These are phyloP conservation scores for Falco concolor DNA, from an alignment of 2,797 vertebrate genomes.

Conservation along the genomic window DNA sequence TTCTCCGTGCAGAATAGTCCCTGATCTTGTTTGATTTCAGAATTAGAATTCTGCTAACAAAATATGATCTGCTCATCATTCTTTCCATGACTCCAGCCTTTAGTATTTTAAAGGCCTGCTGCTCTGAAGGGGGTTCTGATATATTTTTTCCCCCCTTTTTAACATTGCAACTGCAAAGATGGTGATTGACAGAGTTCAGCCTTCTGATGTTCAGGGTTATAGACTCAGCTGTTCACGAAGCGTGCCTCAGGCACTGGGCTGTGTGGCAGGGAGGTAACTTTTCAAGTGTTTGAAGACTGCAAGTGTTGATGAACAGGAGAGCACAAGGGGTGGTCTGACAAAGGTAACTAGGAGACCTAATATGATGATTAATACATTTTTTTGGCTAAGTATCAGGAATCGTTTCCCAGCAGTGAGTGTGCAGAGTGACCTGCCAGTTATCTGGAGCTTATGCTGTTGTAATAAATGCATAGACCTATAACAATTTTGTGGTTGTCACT, in stretches of 20 bases:
- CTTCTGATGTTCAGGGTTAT: constrained; percentile 18
- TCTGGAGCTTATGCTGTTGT: background rate
- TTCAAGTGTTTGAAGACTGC: background rate
- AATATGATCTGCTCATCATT: constrained; percentile 36
- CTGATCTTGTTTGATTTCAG: background rate
- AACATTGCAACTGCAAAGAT: constrained; percentile 5
- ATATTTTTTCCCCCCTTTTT: background rate
- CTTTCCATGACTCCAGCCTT: constrained; percentile 6
- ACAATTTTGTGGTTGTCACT: background rate
- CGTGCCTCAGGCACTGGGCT: background rate
- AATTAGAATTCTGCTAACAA: constrained; percentile 49
- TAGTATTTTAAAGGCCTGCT: constrained; percentile 22
- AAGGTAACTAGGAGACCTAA: background rate
- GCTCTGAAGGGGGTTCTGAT: background rate
- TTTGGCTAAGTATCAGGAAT: background rate
- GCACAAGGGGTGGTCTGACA: background rate
- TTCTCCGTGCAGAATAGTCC: background rate
- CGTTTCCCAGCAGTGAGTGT: background rate
- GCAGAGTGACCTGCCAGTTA: background rate
- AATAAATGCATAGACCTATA: background rate
- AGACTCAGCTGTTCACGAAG: background rate
- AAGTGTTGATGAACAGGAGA: background rate
- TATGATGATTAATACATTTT: background rate
- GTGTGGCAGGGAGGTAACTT: background rate
- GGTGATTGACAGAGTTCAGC: constrained; percentile 47